Evolutionary conservation across 2,888 invertebrate species (phyloP), one percentile per base, ranked within the genome.

Genomic region (Megaustenia siamemsis): DNA sequence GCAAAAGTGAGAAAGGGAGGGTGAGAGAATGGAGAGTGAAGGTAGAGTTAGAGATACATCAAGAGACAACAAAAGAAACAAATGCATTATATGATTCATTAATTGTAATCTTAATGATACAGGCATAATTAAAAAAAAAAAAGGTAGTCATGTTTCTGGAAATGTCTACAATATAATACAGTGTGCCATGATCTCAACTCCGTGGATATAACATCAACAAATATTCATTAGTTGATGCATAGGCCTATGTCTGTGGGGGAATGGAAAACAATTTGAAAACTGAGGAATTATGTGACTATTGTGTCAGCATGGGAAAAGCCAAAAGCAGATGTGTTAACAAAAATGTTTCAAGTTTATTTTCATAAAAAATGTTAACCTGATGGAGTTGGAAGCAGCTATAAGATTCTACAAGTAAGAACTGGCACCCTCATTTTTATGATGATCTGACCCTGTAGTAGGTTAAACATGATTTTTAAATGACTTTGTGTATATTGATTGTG

Each of bases 121-220:
- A 56, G 18, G 56, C 4, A 56, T 6, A 24, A 18, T 38, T 40
- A 21, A 66, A 66, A 18, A 49, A 21, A 4, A 15, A 12, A 32
- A 35, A 66, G 10, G 38, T 18, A 69, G 35, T 40, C 77, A 77
- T 77, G 35, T 77, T 77, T 56, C 24, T 79, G 79, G 60, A 79
- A 4, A 63, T 45, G 63, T 43, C 45, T n/a, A 35, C 3, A 35
- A 53, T 43, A 43, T 12, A 21, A 40, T 73, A 28, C 18, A n/a
- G 68, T 78, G 83, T 83, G 18, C 69, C 78, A 83, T 69, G 68
- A 78, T 76, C 15, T 63, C 76, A 83, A 83, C 82, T 32, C 24
- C 45, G 82, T 83, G 82, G n/a, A 28, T 28, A 83, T 71, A 76
- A 66, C 76, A 83, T 32, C 38, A 35, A 66, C 24, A 56, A 10